Percentiles rank a stretch among this genome's conserved stretches.
These are phyloP conservation scores for Dipodomys spectabilis DNA, from an alignment of 2,113 vertebrate species.

Conservation along the genomic window DNA sequence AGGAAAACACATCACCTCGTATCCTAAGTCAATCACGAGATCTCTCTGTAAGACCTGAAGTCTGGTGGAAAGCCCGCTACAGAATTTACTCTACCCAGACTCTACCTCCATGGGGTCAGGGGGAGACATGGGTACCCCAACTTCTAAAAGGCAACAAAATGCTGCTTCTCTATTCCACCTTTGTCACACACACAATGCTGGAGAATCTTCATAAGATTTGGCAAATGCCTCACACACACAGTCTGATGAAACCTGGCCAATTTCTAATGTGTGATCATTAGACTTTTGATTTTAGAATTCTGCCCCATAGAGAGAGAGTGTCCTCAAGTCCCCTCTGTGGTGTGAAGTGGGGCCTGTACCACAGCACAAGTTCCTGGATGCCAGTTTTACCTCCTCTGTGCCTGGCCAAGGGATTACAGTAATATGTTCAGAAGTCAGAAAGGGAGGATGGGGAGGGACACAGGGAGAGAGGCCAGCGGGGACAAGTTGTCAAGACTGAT, in stretches of 20 bases:
- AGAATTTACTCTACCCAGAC: rapidly evolving
- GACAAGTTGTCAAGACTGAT: not conserved
- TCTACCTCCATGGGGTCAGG: no score
- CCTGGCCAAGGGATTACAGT: rapidly evolving
- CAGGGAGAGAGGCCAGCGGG: not conserved
- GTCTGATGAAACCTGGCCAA: rapidly evolving
- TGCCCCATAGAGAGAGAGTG: not conserved
- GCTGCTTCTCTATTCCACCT: not conserved
- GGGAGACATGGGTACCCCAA: not conserved
- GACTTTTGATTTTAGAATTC: not conserved
- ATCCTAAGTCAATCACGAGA: rapidly evolving
- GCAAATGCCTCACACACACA: not conserved
- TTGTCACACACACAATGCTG: not conserved
- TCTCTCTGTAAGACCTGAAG: not conserved
- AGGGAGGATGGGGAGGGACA: not conserved
- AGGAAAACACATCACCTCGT: not conserved
- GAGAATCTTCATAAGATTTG: no score
- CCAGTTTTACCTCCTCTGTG: not conserved
- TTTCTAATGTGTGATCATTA: not conserved
- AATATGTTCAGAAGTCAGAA: not conserved
- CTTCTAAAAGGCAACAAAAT: not conserved
- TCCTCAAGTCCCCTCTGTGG: not conserved
- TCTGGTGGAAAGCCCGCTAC: not conserved
- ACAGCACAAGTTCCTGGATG: not conserved
- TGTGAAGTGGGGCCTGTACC: not conserved